phyloP scores from a whole-genome alignment of 2,888 invertebrate genomes.

The Pyrochroa serraticornis region DNA sequence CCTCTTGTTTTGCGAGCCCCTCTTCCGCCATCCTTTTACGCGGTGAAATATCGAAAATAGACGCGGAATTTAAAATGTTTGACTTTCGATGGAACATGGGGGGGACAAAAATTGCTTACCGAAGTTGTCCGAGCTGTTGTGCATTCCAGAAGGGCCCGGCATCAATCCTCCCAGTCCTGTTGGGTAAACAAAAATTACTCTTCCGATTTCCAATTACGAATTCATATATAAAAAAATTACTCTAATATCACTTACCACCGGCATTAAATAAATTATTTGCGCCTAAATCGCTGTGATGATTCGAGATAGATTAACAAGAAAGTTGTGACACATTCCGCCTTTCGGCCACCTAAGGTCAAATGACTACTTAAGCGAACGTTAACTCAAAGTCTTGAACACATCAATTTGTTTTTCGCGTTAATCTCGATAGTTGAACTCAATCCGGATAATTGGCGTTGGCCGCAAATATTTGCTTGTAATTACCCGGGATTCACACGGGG shows the following conservation, averaged over 20 bases:
- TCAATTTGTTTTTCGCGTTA: too few species aligned
- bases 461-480: slow-evolving; percentile 22
- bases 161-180: slow-evolving; percentile 74
- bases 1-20: slow-evolving; percentile 25
- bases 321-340: too few species aligned
- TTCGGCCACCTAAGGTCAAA: too few species aligned
- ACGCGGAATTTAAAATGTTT: slow-evolving; percentile 34
- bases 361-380: too few species aligned
- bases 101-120: slow-evolving; percentile 58
- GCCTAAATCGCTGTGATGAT: too few species aligned
- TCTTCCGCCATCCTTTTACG: slow-evolving; percentile 56
- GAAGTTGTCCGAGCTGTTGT: slow-evolving; percentile 72
- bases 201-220: too few species aligned
- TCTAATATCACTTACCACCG: not conserved
- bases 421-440: not conserved
- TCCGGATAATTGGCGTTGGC: slow-evolving; percentile 11
- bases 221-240: too few species aligned
- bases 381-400: too few species aligned
- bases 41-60: slow-evolving; percentile 12
- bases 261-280: too few species aligned
- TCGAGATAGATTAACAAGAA: too few species aligned
- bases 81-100: slow-evolving; percentile 23
- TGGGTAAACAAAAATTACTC: too few species aligned
- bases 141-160: slow-evolving; percentile 87
- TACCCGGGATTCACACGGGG: slow-evolving; percentile 14